These are phyloP conservation scores for Pangasius larnaudii DNA, from an alignment of 2,797 vertebrate genomes.

Conservation along the genomic window DNA sequence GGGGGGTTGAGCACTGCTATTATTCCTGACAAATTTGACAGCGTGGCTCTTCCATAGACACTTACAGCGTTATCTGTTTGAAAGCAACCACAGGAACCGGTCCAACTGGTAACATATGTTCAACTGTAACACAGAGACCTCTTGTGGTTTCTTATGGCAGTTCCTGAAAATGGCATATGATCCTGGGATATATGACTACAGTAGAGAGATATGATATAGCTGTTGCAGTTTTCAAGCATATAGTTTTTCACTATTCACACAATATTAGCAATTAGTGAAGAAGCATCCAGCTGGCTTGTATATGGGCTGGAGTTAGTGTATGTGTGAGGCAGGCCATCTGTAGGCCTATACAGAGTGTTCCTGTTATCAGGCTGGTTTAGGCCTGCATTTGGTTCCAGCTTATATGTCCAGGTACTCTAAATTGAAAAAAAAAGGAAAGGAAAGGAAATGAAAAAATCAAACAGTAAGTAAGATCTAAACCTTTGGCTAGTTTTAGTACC, in stretches of 20 bases:
- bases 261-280: constrained; percentile 42
- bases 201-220: constrained; percentile 16
- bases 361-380: constrained; percentile 3
- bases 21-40: constrained; percentile 47
- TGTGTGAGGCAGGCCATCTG: constrained; percentile 52
- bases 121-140: constrained; percentile 56
- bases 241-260: constrained; percentile 40
- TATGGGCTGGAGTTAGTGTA: constrained; percentile 36
- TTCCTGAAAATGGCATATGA: constrained; percentile 28
- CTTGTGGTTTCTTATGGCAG: constrained; percentile 52
- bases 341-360: constrained; percentile 31
- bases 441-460: background rate
- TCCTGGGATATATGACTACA: constrained; percentile 25
- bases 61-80: constrained; percentile 44
- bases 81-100: constrained; percentile 42
- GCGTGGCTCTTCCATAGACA: constrained; percentile 31
- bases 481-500: background rate
- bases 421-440: background rate
- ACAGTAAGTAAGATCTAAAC: background rate
- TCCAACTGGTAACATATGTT: constrained; percentile 35
- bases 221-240: constrained; percentile 32
- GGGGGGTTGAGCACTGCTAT: constrained; percentile 23
- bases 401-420: background rate
- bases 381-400: background rate
- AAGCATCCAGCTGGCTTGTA: constrained; percentile 40